Percentiles rank a stretch among this genome's conserved stretches.
Conservation (phyloP, 2,797 vertebrate species). For the Poecilia gillii region DNA sequence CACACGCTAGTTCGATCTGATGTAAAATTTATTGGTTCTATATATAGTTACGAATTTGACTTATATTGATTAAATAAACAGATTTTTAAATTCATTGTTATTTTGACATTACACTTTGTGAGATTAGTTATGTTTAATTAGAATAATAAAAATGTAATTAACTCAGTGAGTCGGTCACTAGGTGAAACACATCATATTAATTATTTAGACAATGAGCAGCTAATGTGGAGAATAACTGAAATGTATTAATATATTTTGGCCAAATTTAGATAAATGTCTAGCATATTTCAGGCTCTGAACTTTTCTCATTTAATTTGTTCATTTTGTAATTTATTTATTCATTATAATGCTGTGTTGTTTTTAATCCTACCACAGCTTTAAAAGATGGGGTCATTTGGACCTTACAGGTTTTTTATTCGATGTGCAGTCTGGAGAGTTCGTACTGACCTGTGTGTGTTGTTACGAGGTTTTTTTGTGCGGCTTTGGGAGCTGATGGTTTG, state of each 20-base stretch:
- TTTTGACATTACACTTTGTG: not conserved
- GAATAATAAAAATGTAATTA: not conserved
- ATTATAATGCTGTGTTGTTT: not conserved
- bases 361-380: not conserved
- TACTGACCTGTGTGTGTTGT: too few species aligned
- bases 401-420: too few species aligned
- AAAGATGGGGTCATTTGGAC: too few species aligned
- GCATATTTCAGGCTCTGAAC: not conserved
- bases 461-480: too few species aligned
- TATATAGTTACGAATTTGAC: not conserved
- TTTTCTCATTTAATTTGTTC: not conserved
- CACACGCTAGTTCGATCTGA: too few species aligned
- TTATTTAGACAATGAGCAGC: not conserved
- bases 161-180: not conserved
- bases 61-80: not conserved
- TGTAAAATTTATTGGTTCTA: not conserved
- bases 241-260: not conserved
- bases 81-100: not conserved
- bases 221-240: not conserved
- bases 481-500: too few species aligned
- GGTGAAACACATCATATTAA: not conserved
- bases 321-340: not conserved
- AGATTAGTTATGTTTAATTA: not conserved
- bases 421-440: too few species aligned
- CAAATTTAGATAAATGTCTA: not conserved